Percentiles rank a stretch among this genome's conserved stretches.
phyloP scores from a whole-genome alignment of 2,113 vertebrate species.

The Melospiza melodia region DNA sequence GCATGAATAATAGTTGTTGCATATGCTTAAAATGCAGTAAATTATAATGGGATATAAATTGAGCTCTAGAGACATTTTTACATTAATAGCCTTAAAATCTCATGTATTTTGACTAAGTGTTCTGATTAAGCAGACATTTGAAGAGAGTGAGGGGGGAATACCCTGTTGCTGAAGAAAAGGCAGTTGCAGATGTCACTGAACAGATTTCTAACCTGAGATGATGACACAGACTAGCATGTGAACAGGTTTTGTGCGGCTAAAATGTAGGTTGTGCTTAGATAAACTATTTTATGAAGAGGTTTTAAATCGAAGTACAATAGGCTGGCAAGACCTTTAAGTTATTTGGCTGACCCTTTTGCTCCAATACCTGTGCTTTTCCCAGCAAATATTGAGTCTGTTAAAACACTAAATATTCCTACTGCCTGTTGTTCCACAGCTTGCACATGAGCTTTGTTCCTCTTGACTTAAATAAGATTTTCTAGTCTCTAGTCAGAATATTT shows the following conservation, averaged over 20 bases:
- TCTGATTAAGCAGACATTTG: slow-evolving; percentile 62
- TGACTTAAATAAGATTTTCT: background rate
- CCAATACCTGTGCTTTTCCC: background rate
- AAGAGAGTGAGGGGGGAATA: background rate
- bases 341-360: background rate
- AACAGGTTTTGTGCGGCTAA: background rate
- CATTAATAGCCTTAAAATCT: slow-evolving; percentile 64
- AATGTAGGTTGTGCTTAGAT: background rate
- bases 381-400: background rate
- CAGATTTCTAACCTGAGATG: background rate
- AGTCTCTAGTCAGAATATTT: background rate
- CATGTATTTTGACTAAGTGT: slow-evolving; percentile 37
- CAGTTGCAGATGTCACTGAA: background rate
- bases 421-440: background rate
- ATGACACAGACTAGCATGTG: background rate
- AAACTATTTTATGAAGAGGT: background rate
- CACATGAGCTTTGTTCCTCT: background rate
- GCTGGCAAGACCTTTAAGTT: background rate
- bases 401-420: background rate
- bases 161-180: background rate
- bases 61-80: slow-evolving; percentile 64
- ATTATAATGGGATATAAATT: slow-evolving; percentile 68
- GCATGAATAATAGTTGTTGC: slow-evolving; percentile 74
- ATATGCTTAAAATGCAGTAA: slow-evolving; percentile 66
- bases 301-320: background rate